Percentiles rank a stretch among this genome's conserved stretches.
phyloP scores from a whole-genome alignment of 2,888 invertebrate genomes.

The Cephus sareptanus region DNA sequence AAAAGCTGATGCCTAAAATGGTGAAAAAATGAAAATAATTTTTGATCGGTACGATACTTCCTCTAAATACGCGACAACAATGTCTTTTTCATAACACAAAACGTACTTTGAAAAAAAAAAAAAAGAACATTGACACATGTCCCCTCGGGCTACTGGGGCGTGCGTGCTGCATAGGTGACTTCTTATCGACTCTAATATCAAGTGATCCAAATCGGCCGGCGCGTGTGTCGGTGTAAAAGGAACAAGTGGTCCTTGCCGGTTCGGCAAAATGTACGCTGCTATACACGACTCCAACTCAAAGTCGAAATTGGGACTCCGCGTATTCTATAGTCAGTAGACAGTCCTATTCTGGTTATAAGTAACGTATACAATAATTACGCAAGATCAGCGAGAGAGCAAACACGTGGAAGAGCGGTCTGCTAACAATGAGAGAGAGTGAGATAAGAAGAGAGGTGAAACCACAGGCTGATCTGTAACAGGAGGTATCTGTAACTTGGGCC shows the following conservation, averaged over 20 bases:
- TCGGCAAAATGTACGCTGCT: not conserved
- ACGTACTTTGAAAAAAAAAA: not conserved
- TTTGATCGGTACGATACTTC: not conserved
- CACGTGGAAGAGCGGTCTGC: not conserved
- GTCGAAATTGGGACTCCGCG: not conserved
- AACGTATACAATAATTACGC: not conserved
- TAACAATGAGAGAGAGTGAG: not conserved
- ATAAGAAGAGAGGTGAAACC: not conserved
- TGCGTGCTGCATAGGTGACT: not conserved
- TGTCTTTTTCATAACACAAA: not conserved
- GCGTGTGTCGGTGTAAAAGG: not conserved
- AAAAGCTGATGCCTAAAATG: not conserved
- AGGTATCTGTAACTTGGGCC: conserved; percentile 25
- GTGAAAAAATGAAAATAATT: not conserved
- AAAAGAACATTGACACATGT: not conserved
- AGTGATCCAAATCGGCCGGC: not conserved
- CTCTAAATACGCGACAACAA: not conserved
- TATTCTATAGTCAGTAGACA: not conserved
- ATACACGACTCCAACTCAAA: not conserved
- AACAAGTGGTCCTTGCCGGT: not conserved
- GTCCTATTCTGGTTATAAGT: not conserved
- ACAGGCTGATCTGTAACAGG: conserved; percentile 9
- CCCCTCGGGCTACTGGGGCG: not conserved
- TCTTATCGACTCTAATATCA: not conserved
- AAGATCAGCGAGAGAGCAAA: not conserved